Evolutionary conservation across 2,888 invertebrate genomes (phyloP), one percentile per base, ranked within the genome.

Genomic region (Perizoma affinitatum): DNA sequence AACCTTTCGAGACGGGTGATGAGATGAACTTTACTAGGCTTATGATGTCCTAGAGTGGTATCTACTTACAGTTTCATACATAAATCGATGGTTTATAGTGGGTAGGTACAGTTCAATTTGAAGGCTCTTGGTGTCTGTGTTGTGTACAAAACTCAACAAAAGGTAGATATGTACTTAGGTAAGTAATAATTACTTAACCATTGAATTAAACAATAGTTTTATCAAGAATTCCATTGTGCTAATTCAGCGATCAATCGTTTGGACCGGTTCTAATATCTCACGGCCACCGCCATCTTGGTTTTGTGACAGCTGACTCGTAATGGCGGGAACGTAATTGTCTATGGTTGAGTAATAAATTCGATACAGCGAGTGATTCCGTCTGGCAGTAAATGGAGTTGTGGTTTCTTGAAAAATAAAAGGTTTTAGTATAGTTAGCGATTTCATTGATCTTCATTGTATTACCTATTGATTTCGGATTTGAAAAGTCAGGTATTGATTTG

Each of bases 321-420:
- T 79, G 79, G 80, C 76, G 78, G 79, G 76, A 80, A 76, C 69
- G 75, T 78, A 53, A 61, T 82, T 81, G 78, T 82, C 82, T 79
- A 78, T 78, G 80, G 76, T 82, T 81, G 80, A 78, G 80, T 80
- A 82, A 82, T 72, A 80, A 74, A 80, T 82, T 77, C 74, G 78
- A 74, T 75, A 75, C 76, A 71, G 76, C 74, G 66, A 73, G 75
- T 70, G 78, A 75, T 75, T 74, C 63, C 35, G 47, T 45, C 64
- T 58, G 51, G 67, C 68, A 65, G 67, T 69, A 67, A 68, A 66
- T 70, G 60, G 34, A 46, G 66, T 70, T 73, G 76, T 69, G 70
- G 72, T 73, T 69, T 22, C 22, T 22, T 68, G 22, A 49, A 59
- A 67, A 22, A 22, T 22, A 69, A 65, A 52, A 58, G 58, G 61